A percentile compares a stretch with the other conserved stretches of the same genome.
These are phyloP conservation scores for Sicus ferrugineus DNA, from an alignment of 2,888 invertebrate species.

Conservation along the genomic window DNA sequence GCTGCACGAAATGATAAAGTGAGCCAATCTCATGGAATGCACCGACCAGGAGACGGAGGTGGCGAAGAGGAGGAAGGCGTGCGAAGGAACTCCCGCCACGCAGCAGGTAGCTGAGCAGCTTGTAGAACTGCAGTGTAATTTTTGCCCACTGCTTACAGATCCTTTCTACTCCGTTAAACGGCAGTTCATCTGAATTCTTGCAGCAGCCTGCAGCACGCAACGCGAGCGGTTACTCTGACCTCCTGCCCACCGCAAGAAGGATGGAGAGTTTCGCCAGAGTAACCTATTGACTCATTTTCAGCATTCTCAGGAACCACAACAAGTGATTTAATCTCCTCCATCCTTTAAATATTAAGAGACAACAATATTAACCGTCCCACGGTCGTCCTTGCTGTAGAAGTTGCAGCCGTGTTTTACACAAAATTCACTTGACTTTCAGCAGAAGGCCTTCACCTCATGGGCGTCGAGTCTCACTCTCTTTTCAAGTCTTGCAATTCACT, in stretches of 20 bases:
- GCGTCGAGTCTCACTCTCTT: background rate
- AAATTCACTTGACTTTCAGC: constrained; percentile 15
- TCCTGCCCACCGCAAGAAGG: too few relatives aligned
- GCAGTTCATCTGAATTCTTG: background rate
- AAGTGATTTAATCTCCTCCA: constrained; percentile 16
- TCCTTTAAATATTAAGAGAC: background rate
- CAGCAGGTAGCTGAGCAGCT: background rate
- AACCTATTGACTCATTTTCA: constrained; percentile 9
- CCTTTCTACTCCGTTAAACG: too few relatives aligned
- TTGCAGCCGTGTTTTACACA: constrained; percentile 6
- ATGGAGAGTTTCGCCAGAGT: background rate
- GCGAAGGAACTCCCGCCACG: background rate
- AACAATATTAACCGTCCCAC: background rate
- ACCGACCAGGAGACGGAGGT: too few relatives aligned
- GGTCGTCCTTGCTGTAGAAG: background rate
- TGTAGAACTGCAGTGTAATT: background rate
- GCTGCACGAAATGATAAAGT: too few relatives aligned
- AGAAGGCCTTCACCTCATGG: background rate
- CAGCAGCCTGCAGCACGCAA: background rate
- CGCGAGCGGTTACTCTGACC: too few relatives aligned
- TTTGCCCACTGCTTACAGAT: background rate
- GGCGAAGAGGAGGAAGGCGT: too few relatives aligned
- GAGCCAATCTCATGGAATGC: too few relatives aligned
- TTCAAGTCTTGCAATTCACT: background rate
- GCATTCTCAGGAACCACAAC: background rate